Conservation (phyloP, 2,888 invertebrate genomes). For the Rugalucina vietnamica region DNA sequence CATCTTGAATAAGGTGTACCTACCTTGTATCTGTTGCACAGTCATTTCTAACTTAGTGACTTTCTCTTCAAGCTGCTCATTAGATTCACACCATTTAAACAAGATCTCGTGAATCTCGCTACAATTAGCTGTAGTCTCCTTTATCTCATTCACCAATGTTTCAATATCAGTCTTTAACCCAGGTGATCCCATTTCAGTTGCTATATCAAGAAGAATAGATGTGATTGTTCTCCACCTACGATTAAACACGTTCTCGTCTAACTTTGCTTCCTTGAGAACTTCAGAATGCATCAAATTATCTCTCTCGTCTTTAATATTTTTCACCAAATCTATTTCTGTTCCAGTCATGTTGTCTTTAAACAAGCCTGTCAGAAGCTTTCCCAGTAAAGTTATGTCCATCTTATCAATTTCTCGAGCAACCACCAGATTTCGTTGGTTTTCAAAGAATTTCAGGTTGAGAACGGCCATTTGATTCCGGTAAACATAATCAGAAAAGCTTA, state of each 20-base stretch:
- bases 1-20: too few species aligned
- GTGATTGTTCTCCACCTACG: not conserved
- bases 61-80: not conserved
- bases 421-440: not conserved
- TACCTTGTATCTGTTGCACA: not conserved
- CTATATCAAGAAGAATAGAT: not conserved
- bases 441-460: not conserved
- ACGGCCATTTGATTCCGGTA: not conserved
- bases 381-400: not conserved
- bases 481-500: not conserved
- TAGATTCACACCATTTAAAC: not conserved
- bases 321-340: not conserved
- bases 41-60: not conserved
- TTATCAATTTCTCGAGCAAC: not conserved
- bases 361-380: not conserved
- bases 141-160: not conserved
- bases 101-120: not conserved
- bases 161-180: not conserved
- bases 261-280: not conserved
- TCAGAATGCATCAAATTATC: not conserved
- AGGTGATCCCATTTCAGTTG: not conserved
- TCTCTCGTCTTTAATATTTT: not conserved
- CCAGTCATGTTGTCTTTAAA: not conserved
- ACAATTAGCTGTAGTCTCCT: not conserved
- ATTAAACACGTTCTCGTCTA: not conserved